phyloP scores from a whole-genome alignment of 2,113 vertebrate species.

The Chelonoidis abingdonii region DNA sequence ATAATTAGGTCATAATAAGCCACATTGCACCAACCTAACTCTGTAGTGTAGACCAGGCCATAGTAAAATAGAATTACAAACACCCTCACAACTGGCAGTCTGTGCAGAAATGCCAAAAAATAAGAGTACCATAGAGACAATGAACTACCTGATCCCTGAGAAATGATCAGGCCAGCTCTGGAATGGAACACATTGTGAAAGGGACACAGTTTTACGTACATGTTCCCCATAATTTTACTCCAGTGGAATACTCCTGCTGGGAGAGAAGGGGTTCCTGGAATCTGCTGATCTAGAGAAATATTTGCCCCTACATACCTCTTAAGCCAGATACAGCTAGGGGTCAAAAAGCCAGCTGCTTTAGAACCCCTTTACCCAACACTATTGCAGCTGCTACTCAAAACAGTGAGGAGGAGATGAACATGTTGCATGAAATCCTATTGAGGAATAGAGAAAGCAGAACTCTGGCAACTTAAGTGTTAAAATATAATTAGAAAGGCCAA shows the following conservation, averaged over 20 bases:
- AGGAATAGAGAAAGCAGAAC: too few relatives aligned
- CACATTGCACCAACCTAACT: background rate
- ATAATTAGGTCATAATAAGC: background rate
- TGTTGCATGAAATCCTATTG: background rate
- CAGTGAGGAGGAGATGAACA: background rate
- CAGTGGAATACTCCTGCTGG: background rate
- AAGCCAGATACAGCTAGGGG: fast-evolving
- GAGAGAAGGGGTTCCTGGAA: background rate
- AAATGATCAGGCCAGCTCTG: background rate
- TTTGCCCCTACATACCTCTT: fast-evolving
- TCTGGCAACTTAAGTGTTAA: too few relatives aligned
- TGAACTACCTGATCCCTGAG: background rate
- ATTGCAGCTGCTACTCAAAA: background rate
- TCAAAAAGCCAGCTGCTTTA: background rate
- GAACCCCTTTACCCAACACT: background rate
- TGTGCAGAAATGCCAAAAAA: background rate
- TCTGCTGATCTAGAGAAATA: background rate
- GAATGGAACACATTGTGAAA: background rate
- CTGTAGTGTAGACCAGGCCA: background rate
- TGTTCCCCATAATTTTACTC: background rate
- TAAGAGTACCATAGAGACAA: background rate
- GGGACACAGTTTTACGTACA: background rate
- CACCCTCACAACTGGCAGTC: background rate
- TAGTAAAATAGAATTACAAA: background rate
- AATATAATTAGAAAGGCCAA: too few relatives aligned